These are phyloP conservation scores for Conomelus anceps DNA, from an alignment of 2,888 invertebrate genomes.

Conservation along the genomic window DNA sequence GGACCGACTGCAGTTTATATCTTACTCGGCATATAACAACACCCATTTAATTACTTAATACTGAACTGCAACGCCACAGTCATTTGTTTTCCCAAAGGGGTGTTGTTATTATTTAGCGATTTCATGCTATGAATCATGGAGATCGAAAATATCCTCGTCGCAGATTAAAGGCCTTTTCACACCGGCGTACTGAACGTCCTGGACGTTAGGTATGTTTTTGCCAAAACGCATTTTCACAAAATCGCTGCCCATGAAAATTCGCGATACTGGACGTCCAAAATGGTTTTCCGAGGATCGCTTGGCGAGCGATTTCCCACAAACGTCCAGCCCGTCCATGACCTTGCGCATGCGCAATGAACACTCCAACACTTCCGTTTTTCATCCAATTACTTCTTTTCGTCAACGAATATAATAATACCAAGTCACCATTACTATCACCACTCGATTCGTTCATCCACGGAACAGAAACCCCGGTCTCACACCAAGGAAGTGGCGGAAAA, in stretches of 20 bases:
- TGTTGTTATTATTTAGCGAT: not conserved
- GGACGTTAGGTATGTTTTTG: too few relatives aligned
- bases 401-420: not conserved
- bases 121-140: not conserved
- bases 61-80: not conserved
- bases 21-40: not conserved
- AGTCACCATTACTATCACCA: slow-evolving; percentile 4
- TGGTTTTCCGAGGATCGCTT: not conserved
- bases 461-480: not conserved
- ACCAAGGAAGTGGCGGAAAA: too few relatives aligned
- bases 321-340: not conserved
- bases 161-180: too few relatives aligned
- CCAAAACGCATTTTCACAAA: too few relatives aligned
- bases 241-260: too few relatives aligned
- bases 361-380: too few relatives aligned
- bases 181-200: too few relatives aligned
- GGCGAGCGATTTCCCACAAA: not conserved
- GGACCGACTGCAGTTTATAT: not conserved
- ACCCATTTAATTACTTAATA: not conserved
- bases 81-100: not conserved
- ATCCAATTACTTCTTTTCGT: not conserved
- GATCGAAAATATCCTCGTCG: not conserved
- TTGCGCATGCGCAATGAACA: not conserved
- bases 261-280: not conserved
- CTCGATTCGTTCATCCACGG: not conserved